Percentiles rank a stretch among this genome's conserved stretches.
Conservation (phyloP, 2,113 vertebrate genomes). For the Python bivittatus region DNA sequence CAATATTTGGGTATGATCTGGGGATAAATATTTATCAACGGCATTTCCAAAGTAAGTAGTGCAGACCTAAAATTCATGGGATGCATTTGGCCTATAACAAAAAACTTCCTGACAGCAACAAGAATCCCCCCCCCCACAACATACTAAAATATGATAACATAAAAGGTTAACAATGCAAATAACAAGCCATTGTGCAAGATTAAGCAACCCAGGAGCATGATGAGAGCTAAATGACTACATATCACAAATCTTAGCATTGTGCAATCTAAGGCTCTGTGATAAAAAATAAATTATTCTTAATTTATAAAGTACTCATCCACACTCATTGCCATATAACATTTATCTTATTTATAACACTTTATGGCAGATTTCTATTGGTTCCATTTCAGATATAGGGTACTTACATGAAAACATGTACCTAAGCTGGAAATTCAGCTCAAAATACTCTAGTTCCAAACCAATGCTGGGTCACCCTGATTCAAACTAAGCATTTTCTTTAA, state of each 20-base stretch:
- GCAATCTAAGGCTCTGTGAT: constrained; percentile 4
- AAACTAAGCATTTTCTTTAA: not conserved
- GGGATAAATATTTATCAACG: constrained; percentile 17
- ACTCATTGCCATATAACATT: not conserved
- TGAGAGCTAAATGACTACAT: constrained; percentile 7
- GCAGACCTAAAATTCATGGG: not conserved
- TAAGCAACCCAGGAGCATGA: not conserved
- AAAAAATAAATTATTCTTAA: not conserved
- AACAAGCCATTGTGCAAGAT: not conserved
- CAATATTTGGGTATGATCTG: constrained; percentile 22
- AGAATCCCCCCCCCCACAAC: no score
- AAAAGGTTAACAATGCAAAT: constrained; percentile 27
- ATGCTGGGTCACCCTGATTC: not conserved
- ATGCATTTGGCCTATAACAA: not conserved
- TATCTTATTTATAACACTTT: not conserved
- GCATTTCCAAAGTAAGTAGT: constrained; percentile 35
- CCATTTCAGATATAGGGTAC: not conserved
- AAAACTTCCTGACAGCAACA: constrained; percentile 16
- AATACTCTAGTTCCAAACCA: not conserved
- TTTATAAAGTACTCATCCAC: not conserved
- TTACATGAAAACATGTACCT: not conserved
- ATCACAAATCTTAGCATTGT: constrained; percentile 10
- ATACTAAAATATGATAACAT: not conserved
- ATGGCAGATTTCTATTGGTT: not conserved
- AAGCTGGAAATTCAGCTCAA: not conserved